Percentiles rank a stretch among this genome's conserved stretches.
Evolutionary conservation across 2,888 invertebrate genomes (phyloP).

Genomic region (Bruchidius siliquastri): DNA sequence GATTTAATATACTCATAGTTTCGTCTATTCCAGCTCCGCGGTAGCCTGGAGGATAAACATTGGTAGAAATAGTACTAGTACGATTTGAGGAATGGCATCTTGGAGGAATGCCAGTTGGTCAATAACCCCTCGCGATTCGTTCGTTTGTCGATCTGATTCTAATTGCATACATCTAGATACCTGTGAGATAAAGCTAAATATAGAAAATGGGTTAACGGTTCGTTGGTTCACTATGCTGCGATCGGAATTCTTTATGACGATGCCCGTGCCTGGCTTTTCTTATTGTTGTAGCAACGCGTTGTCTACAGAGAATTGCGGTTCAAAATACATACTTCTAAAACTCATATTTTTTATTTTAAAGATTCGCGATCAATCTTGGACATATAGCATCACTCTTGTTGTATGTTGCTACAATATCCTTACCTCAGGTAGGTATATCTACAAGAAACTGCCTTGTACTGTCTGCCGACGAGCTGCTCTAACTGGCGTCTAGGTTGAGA

Average conservation of each 20-base stretch:
- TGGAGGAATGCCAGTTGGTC: background rate
- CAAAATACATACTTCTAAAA: no score
- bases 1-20: background rate
- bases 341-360: no score
- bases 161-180: background rate
- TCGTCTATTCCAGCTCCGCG: background rate
- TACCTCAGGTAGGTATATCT: no score
- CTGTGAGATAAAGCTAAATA: background rate
- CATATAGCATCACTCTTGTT: no score
- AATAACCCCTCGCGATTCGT: background rate
- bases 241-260: background rate
- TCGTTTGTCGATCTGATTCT: background rate
- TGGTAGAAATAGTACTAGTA: background rate
- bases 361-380: no score
- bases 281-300: background rate
- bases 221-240: background rate
- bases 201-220: background rate
- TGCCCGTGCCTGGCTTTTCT: background rate
- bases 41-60: background rate
- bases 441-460: no score
- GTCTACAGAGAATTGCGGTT: no score
- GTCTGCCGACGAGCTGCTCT: no score
- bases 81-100: background rate
- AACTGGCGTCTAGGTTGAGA: no score
- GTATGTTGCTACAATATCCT: no score